Conservation (phyloP, 2,797 vertebrate species). For the Eulemur coronatus region DNA sequence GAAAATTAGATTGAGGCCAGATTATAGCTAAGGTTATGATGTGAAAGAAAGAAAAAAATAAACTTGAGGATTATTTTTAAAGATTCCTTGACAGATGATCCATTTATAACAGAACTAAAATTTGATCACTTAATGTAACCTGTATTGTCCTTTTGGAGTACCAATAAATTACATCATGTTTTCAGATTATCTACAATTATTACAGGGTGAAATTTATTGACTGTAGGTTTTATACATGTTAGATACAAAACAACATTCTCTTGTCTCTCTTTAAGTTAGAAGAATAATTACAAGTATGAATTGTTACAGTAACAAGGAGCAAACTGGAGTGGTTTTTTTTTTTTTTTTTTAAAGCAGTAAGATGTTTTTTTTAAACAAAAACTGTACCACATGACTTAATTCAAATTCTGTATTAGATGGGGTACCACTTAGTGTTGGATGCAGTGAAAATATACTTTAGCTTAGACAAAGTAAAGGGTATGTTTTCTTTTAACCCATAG, state of each 20-base stretch:
- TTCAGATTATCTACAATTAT: conserved; percentile 15
- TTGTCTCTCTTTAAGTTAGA: background rate
- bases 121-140: background rate
- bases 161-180: background rate
- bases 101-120: conserved; percentile 9
- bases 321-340: background rate
- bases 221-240: background rate
- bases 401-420: background rate
- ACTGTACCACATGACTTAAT: background rate
- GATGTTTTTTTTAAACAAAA: background rate
- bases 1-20: background rate
- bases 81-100: background rate
- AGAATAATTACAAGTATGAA: conserved; percentile 8
- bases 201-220: conserved; percentile 4
- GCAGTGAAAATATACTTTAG: background rate
- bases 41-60: conserved; percentile 3
- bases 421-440: background rate
- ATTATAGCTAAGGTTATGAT: background rate
- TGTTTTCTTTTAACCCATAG: background rate
- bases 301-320: background rate
- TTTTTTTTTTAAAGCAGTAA: background rate
- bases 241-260: background rate
- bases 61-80: background rate
- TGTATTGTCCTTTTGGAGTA: background rate
- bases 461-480: background rate